Percentiles rank a stretch among this genome's conserved stretches.
Evolutionary conservation across 2,113 vertebrate genomes (phyloP).

Genomic region (Calidris pugnax): DNA sequence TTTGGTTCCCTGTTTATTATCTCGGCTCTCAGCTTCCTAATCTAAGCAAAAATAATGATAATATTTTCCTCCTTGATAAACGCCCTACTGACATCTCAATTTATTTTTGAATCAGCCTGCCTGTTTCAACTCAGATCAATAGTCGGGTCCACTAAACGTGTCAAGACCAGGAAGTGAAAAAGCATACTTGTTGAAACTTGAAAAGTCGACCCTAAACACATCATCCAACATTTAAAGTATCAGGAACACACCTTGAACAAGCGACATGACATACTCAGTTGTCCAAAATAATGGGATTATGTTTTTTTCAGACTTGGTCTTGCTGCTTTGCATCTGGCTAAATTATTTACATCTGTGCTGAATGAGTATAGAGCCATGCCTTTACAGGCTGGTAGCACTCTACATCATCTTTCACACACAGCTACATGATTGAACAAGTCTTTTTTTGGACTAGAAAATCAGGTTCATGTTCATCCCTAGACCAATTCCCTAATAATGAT

Average conservation of each 20-base stretch:
- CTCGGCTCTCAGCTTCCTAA: slow-evolving; percentile 27
- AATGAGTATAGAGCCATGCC: background rate
- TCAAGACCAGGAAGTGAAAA: background rate
- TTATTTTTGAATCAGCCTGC: slow-evolving; percentile 16
- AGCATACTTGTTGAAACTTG: background rate
- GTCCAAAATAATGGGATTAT: background rate
- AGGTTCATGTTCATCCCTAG: background rate
- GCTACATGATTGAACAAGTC: background rate
- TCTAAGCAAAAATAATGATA: background rate
- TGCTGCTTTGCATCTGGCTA: background rate
- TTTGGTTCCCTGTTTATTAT: slow-evolving; percentile 19
- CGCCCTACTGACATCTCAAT: background rate
- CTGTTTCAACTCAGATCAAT: slow-evolving; percentile 18
- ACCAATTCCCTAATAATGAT: slow-evolving; percentile 14
- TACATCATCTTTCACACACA: background rate
- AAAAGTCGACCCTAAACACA: background rate
- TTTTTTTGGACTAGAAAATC: slow-evolving; percentile 15
- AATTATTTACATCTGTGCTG: background rate
- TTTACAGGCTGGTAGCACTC: background rate
- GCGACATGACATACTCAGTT: background rate
- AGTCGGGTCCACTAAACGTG: background rate
- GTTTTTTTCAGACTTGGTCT: background rate
- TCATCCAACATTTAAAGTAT: background rate
- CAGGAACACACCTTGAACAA: background rate
- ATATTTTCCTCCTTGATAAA: slow-evolving; percentile 45